phyloP scores from a whole-genome alignment of 2,797 vertebrate species.

The Darevskia nairensis region DNA sequence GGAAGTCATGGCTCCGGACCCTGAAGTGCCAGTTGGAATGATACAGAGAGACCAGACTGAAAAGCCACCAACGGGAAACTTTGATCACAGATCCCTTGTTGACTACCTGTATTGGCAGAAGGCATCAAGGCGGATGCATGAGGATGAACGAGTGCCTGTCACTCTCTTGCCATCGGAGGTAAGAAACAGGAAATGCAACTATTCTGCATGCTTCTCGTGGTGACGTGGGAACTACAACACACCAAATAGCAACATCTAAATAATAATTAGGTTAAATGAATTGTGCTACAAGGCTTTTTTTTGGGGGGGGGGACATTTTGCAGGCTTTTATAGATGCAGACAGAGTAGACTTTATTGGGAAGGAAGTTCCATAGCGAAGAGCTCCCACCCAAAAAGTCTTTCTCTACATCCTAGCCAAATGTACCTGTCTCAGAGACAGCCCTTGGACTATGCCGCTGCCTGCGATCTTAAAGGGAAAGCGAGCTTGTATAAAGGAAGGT shows the following conservation, averaged over 20 bases:
- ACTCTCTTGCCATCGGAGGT: constrained; percentile 93
- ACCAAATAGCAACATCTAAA: neutral
- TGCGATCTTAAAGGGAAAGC: neutral
- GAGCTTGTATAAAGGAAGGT: neutral
- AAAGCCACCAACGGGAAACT: constrained; percentile 90
- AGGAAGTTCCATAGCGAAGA: neutral
- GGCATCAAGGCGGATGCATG: constrained; percentile 91
- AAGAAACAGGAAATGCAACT: constrained; percentile 68
- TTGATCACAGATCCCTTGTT: constrained; percentile 92
- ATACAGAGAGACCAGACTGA: constrained; percentile 96
- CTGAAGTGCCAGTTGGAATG: constrained; percentile 90
- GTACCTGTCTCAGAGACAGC: neutral
- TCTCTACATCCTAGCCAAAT: neutral
- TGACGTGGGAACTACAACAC: neutral
- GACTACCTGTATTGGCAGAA: constrained; percentile 98
- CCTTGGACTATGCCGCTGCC: neutral
- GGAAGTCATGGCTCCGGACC: constrained; percentile 95
- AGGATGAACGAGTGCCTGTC: constrained; percentile 91
- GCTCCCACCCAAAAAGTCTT: neutral
- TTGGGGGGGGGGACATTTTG: neutral
- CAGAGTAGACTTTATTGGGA: neutral
- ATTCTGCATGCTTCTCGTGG: constrained; percentile 18
- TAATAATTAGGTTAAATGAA: neutral
- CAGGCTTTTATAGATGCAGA: neutral
- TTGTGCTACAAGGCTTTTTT: too few relatives aligned